Evolutionary conservation across 2,113 vertebrate species (phyloP), one percentile per base, ranked within the genome.

Genomic region (Lipotes vexillifer): DNA sequence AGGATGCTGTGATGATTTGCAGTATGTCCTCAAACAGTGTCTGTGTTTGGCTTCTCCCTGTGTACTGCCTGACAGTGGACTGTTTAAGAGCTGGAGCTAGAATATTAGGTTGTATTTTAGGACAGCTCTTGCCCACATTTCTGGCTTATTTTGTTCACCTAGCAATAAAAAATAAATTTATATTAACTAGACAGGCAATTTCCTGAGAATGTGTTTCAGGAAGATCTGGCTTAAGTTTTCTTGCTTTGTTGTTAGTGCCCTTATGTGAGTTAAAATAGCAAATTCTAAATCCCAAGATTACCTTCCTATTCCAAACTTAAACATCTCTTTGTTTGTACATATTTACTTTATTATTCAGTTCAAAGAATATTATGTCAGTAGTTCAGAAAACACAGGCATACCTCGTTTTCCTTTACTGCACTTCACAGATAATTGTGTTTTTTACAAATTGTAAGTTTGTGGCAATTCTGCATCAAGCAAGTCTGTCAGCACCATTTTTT

Each of bases 271-370:
- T 93, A 86, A 36, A 87, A 27, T 87, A 49, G 49, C 44, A 94
- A 80, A 90, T 94, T 95, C 31, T 90, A 55, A 92, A 75, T 75
- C 38, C 88, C 27, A 63, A 55, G 77, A 1, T 95, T 89, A 49
- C 72, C 44, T 49, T 96, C 29, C 20, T 92, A 57, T 72, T 91
- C 65, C 31, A 88, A 25, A 77, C 61, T 93, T 71, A 13, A 93
- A 52, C 15, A 29, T 75, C 68, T 91, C 49, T 97, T 17, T 86
- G 36, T 95, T 84, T 97, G 68, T 92, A 55, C 63, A 72, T 93
- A 83, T 5, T 88, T 77, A 68, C 93, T 90, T 96, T 93, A 71
- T 57, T 91, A 61, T 46, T 44, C 14, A 93, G 11, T 44, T 91
- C 59, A 89, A 86, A 27, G 44, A 88, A 68, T 77, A 81, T 71